These are phyloP conservation scores for Ericerus pela DNA, from an alignment of 1,140 invertebrate genomes.

Conservation along the genomic window DNA sequence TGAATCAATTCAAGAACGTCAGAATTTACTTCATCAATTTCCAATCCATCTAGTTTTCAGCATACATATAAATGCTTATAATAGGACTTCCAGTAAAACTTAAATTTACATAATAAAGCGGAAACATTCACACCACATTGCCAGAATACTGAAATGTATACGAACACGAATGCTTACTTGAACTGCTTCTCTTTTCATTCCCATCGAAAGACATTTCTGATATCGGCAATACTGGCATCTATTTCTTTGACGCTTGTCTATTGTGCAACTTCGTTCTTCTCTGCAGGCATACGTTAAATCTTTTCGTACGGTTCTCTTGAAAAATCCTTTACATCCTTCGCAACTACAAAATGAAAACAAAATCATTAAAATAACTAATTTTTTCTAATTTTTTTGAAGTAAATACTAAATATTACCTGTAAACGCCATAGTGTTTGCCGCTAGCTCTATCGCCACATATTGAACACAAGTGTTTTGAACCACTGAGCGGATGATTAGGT, in stretches of 20 bases:
- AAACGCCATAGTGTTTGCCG: slow-evolving; percentile 93
- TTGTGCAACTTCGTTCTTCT: slow-evolving; percentile 90
- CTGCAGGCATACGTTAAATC: slow-evolving; percentile 97
- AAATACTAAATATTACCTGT: slow-evolving; percentile 44
- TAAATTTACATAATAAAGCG: too few relatives aligned
- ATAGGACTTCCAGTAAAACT: slow-evolving; percentile 17
- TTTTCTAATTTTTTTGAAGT: neutral
- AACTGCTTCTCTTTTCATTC: slow-evolving; percentile 95
- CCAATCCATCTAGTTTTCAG: too few relatives aligned
- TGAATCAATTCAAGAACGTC: too few relatives aligned
- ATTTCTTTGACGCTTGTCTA: slow-evolving; percentile 96
- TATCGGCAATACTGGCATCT: slow-evolving; percentile 97
- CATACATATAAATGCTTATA: too few relatives aligned
- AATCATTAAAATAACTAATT: neutral
- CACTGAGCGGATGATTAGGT: slow-evolving; percentile 82
- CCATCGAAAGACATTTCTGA: slow-evolving; percentile 92
- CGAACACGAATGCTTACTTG: slow-evolving; percentile 35
- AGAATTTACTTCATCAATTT: too few relatives aligned
- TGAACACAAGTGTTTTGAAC: slow-evolving; percentile 84
- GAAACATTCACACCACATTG: neutral
- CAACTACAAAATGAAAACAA: slow-evolving; percentile 45
- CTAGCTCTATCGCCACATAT: slow-evolving; percentile 89
- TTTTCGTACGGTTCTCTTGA: slow-evolving; percentile 94
- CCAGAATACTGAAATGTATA: neutral
- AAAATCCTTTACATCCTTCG: slow-evolving; percentile 97